A percentile compares a stretch with the other conserved stretches of the same genome.
Evolutionary conservation across 1,140 invertebrate genomes (phyloP).

Genomic region (Watersipora subatra): DNA sequence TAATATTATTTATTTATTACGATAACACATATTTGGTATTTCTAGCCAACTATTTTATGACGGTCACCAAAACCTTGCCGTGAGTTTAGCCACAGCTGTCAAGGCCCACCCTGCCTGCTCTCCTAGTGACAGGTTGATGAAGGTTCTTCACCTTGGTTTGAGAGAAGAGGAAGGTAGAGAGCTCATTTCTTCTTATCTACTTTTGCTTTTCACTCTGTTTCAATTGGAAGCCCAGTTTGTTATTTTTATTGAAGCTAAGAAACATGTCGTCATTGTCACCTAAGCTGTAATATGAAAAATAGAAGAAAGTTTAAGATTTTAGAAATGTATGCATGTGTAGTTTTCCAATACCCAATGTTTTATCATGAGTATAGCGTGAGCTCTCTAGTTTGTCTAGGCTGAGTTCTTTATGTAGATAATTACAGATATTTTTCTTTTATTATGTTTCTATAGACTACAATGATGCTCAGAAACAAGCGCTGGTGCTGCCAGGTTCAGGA

Average conservation of each 20-base stretch:
- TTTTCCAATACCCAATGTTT: no score
- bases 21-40: no score
- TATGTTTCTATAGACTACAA: not conserved
- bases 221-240: not conserved
- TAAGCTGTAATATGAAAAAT: constrained; percentile 9
- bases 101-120: constrained; percentile 83
- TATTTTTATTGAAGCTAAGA: not conserved
- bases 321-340: no score
- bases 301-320: no score
- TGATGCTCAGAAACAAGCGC: not conserved
- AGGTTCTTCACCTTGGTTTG: constrained; percentile 70
- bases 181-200: not conserved
- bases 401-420: not conserved
- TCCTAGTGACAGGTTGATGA: constrained; percentile 77
- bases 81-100: constrained; percentile 61
- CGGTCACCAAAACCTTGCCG: constrained; percentile 77
- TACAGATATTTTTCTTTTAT: not conserved
- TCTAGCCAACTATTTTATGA: constrained; percentile 59
- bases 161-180: constrained; percentile 62
- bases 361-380: no score
- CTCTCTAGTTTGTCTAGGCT: no score
- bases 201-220: constrained; percentile 1
- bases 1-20: no score
- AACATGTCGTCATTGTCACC: no score
- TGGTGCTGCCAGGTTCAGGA: constrained; percentile 51